phyloP scores from a whole-genome alignment of 2,888 invertebrate species.

The Tuta absoluta region DNA sequence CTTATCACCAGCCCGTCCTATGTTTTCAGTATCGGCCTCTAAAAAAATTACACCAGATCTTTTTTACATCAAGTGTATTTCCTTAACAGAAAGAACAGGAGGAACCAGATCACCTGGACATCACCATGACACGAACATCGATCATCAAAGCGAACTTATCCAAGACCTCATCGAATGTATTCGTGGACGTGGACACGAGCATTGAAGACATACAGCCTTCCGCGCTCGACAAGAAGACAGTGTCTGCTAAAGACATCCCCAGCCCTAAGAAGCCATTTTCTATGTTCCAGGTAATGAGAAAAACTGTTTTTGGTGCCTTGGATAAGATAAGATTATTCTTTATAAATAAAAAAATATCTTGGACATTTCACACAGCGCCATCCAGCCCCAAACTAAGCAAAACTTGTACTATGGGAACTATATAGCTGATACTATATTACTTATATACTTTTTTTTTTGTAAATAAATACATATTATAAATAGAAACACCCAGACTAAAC shows the following conservation, averaged over 20 bases:
- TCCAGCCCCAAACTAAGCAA: too few relatives aligned
- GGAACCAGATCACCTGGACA: conserved; percentile 45
- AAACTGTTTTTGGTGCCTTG: conserved; percentile 1
- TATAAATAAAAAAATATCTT: too few relatives aligned
- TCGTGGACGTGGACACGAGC: conserved; percentile 51
- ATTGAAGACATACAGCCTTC: conserved; percentile 37
- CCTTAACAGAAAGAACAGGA: conserved; percentile 54
- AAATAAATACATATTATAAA: too few relatives aligned
- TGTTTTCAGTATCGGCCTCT: too few relatives aligned
- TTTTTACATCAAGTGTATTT: not conserved
- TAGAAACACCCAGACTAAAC: too few relatives aligned
- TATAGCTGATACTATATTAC: too few relatives aligned
- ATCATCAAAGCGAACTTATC: conserved; percentile 71
- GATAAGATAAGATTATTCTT: too few relatives aligned
- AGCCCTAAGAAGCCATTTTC: conserved; percentile 71
- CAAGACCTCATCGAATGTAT: conserved; percentile 56
- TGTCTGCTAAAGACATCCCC: conserved; percentile 50
- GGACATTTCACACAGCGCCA: too few relatives aligned
- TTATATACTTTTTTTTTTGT: too few relatives aligned
- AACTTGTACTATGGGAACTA: too few relatives aligned
- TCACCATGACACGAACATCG: conserved; percentile 55
- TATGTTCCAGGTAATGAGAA: conserved; percentile 63
- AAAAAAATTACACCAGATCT: too few relatives aligned
- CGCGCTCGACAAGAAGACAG: conserved; percentile 52
- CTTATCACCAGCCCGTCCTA: too few relatives aligned